Conservation (phyloP, 1,140 invertebrate genomes). For the Pentalonia nigronervosa region DNA sequence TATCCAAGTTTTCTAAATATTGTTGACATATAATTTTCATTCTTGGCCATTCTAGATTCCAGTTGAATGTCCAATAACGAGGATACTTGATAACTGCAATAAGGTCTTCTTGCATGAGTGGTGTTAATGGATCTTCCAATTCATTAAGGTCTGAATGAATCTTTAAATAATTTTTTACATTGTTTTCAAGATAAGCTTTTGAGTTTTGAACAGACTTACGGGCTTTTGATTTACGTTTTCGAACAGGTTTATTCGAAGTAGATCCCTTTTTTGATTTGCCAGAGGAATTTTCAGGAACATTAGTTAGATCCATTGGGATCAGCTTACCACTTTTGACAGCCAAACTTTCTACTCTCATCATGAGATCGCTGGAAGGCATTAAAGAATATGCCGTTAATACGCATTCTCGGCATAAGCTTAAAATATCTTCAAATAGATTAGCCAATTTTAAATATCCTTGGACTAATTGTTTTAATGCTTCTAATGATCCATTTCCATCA, state of each 20-base stretch:
- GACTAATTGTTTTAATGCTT: conserved; percentile 68
- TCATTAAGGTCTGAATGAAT: background rate
- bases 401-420: conserved; percentile 69
- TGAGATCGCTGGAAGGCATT: conserved; percentile 68
- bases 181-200: background rate
- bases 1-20: conserved; percentile 70
- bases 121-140: conserved; percentile 63
- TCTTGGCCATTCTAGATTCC: conserved; percentile 70
- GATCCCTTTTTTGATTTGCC: background rate
- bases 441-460: conserved; percentile 69
- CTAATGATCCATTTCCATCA: conserved; percentile 67
- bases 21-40: conserved; percentile 69
- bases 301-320: background rate
- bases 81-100: conserved; percentile 70
- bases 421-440: conserved; percentile 65
- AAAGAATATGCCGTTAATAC: conserved; percentile 73
- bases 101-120: conserved; percentile 71
- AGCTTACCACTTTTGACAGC: conserved; percentile 44
- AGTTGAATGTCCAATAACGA: conserved; percentile 71
- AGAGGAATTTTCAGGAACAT: conserved; percentile 6
- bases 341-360: conserved; percentile 66
- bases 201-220: background rate
- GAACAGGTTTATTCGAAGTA: background rate
- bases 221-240: background rate
- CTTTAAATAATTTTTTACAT: background rate